Conservation (phyloP, 2,888 invertebrate genomes). For the Leptopterna dolabrata region DNA sequence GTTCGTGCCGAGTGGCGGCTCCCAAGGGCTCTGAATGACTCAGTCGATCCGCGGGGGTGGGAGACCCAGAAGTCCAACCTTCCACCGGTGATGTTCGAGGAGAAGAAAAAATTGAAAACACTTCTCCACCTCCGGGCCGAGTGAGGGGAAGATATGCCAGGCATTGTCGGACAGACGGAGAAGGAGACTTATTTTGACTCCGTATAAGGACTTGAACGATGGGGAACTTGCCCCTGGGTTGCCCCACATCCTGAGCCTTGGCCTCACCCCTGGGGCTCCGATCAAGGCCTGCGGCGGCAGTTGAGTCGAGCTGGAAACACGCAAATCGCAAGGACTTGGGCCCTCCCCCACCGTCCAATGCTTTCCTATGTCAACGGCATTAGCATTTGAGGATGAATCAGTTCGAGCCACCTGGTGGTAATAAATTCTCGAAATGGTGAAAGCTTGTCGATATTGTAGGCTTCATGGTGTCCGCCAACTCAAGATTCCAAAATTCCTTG, state of each 20-base stretch:
- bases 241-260: conserved; percentile 41
- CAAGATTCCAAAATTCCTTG: too few relatives aligned
- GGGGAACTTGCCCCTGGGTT: background rate
- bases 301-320: background rate
- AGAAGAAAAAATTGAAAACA: background rate
- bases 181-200: background rate
- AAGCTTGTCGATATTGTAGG: too few relatives aligned
- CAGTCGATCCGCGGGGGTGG: background rate
- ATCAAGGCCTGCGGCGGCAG: background rate
- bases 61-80: background rate
- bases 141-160: background rate
- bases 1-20: background rate
- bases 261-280: conserved; percentile 40
- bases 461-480: too few relatives aligned
- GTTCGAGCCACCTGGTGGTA: background rate
- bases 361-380: background rate
- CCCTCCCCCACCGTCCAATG: background rate
- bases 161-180: background rate
- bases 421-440: too few relatives aligned
- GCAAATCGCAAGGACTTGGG: background rate
- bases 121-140: background rate
- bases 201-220: background rate
- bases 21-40: background rate
- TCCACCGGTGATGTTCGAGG: background rate
- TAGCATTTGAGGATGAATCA: background rate